Evolutionary conservation across 2,888 invertebrate species (phyloP).

Genomic region (Leptinotarsa juncta): DNA sequence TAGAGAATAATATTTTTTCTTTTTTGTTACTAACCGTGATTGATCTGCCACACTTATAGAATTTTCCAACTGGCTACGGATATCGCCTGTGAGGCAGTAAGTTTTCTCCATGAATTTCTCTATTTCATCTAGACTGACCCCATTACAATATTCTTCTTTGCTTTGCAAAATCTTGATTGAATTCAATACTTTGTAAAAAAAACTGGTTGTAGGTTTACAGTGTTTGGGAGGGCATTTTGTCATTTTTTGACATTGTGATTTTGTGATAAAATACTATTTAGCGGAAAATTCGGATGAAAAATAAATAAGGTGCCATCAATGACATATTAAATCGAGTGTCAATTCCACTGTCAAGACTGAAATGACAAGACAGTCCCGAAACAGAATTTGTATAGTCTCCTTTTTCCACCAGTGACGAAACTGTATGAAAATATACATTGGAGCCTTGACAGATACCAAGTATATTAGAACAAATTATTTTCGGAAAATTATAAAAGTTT

Average conservation of each 20-base stretch:
- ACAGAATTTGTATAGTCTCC: no score
- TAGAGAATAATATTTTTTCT: constrained; percentile 43
- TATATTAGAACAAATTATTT: no score
- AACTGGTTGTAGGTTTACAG: constrained; percentile 43
- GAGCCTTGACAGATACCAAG: no score
- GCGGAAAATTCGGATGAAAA: background rate
- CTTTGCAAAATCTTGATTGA: constrained; percentile 48
- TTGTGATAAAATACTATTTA: constrained; percentile 4
- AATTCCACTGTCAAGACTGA: constrained; percentile 1
- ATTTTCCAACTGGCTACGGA: constrained; percentile 48
- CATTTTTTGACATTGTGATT: constrained; percentile 38
- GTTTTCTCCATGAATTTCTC: constrained; percentile 46
- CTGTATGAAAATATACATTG: no score
- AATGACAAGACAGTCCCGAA: no score
- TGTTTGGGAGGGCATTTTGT: constrained; percentile 38
- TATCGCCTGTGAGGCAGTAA: constrained; percentile 47
- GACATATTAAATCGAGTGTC: constrained; percentile 6
- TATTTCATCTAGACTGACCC: constrained; percentile 48
- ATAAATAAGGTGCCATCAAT: constrained; percentile 1
- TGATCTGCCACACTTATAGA: constrained; percentile 45
- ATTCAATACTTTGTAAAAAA: constrained; percentile 50
- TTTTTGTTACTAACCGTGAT: constrained; percentile 45
- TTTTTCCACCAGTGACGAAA: no score
- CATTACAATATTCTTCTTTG: constrained; percentile 39
- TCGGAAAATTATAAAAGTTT: no score